phyloP scores from a whole-genome alignment of 2,113 vertebrate species.

The Micronisus gabar region DNA sequence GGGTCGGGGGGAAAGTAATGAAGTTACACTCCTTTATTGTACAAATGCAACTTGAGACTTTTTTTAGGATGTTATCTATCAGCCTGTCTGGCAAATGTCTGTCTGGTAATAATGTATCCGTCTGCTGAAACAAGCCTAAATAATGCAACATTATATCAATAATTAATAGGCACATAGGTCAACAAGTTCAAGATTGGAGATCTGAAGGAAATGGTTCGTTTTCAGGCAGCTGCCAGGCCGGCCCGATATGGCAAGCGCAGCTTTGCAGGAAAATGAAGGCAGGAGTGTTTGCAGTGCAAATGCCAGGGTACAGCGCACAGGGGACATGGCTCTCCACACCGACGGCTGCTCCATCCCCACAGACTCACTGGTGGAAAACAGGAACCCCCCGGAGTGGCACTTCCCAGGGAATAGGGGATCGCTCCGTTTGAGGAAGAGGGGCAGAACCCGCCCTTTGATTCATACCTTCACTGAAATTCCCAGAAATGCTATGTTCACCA shows the following conservation, averaged over 20 bases:
- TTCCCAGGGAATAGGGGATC: neutral
- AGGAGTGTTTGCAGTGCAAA: neutral
- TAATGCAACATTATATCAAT: slow-evolving; percentile 67
- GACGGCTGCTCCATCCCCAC: neutral
- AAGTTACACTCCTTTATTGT: neutral
- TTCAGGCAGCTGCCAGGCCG: neutral
- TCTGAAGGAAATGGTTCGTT: neutral
- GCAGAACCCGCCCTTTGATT: neutral
- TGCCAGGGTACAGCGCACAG: fast-evolving
- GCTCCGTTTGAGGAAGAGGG: neutral
- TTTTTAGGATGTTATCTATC: slow-evolving; percentile 61
- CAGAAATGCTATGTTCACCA: neutral
- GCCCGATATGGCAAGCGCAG: neutral
- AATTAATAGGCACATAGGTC: slow-evolving; percentile 58
- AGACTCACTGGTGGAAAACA: neutral
- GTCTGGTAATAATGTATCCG: slow-evolving; percentile 51
- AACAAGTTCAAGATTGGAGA: slow-evolving; percentile 58
- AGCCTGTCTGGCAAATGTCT: slow-evolving; percentile 63
- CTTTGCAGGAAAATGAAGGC: neutral
- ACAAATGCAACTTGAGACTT: slow-evolving; percentile 34
- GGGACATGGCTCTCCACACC: neutral
- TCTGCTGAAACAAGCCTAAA: slow-evolving; percentile 64
- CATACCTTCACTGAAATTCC: neutral
- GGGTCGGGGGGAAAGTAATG: neutral
- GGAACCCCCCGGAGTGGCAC: neutral